A percentile compares a stretch with the other conserved stretches of the same genome.
phyloP scores from a whole-genome alignment of 2,113 vertebrate species.

The Thomomys bottae region DNA sequence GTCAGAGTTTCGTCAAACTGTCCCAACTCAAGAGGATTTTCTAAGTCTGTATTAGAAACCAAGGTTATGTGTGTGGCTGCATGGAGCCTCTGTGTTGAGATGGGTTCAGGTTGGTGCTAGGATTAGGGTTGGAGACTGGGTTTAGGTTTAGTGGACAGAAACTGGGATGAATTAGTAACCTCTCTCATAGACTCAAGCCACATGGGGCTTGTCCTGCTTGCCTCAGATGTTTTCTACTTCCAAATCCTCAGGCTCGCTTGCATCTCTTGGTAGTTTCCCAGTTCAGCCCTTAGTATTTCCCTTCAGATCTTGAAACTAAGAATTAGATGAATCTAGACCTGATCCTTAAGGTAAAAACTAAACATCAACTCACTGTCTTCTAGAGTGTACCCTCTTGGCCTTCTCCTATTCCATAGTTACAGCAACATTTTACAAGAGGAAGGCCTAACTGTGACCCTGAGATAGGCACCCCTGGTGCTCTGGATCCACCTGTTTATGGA shows the following conservation, averaged over 20 bases:
- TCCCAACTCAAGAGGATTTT: neutral
- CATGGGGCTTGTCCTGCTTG: neutral
- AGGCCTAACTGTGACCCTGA: neutral
- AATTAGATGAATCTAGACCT: neutral
- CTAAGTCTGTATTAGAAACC: neutral
- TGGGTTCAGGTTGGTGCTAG: neutral
- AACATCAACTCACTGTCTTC: neutral
- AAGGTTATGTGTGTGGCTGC: neutral
- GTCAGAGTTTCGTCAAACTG: neutral
- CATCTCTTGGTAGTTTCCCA: neutral
- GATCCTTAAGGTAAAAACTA: neutral
- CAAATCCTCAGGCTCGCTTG: neutral
- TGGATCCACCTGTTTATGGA: neutral
- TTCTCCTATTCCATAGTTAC: neutral
- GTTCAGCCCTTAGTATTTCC: neutral
- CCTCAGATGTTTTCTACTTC: neutral
- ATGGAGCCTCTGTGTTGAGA: neutral
- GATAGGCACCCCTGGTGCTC: too few relatives aligned
- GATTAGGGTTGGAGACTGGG: neutral
- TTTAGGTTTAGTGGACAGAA: neutral
- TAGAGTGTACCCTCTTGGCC: neutral
- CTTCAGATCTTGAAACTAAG: neutral
- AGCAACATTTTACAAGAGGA: neutral
- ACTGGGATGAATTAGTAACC: neutral
- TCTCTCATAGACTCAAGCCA: neutral